Conservation (phyloP, 2,797 vertebrate species). For the Pseudomugil gertrudae region DNA sequence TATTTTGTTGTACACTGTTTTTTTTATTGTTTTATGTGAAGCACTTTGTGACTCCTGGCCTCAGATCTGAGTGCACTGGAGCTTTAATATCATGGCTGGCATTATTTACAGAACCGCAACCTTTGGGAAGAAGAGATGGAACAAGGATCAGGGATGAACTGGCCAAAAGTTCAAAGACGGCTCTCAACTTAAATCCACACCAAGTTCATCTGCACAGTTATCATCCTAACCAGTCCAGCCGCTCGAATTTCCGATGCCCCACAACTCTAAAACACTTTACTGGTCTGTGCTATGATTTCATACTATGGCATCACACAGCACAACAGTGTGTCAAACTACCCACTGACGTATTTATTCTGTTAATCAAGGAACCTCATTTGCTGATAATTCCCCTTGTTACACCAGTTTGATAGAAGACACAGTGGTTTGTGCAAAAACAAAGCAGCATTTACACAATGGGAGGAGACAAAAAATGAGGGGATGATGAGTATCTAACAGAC, state of each 20-base stretch:
- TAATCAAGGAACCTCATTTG: conserved; percentile 18
- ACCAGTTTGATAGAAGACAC: conserved; percentile 26
- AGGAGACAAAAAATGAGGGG: conserved; percentile 3
- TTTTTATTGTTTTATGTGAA: conserved; percentile 27
- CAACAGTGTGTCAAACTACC: conserved; percentile 11
- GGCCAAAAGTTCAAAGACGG: conserved; percentile 60
- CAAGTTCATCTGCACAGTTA: conserved; percentile 56
- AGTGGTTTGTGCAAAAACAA: conserved; percentile 23
- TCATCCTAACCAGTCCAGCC: conserved; percentile 41
- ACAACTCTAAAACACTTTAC: conserved; percentile 34
- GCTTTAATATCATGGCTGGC: conserved; percentile 65
- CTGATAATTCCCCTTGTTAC: conserved; percentile 19
- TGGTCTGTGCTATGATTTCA: conserved; percentile 27
- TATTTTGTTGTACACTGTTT: too few relatives aligned
- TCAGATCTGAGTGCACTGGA: conserved; percentile 50
- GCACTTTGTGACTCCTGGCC: conserved; percentile 49
- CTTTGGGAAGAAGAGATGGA: conserved; percentile 58
- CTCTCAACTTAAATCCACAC: conserved; percentile 52
- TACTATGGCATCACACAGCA: conserved; percentile 21
- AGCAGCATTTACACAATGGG: conserved; percentile 26
- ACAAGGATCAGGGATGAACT: conserved; percentile 48
- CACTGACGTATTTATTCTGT: conserved; percentile 12
- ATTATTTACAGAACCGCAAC: conserved; percentile 69
- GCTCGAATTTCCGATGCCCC: conserved; percentile 29
- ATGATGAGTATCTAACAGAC: conserved; percentile 1